A percentile compares a stretch with the other conserved stretches of the same genome.
phyloP scores from a whole-genome alignment of 2,797 vertebrate species.

The Crypturellus tataupa region DNA sequence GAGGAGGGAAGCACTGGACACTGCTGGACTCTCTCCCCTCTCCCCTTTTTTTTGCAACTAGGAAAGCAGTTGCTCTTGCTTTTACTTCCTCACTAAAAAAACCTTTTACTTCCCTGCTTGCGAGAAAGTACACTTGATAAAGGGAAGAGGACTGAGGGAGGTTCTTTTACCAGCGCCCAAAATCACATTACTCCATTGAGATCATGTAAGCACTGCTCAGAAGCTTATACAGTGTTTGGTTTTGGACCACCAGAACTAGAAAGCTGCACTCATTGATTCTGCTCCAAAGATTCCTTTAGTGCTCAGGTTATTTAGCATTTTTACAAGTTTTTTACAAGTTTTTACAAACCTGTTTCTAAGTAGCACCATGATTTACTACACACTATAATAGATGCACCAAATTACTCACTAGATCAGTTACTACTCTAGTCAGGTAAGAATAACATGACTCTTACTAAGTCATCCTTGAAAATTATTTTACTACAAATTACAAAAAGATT shows the following conservation, averaged over 20 bases:
- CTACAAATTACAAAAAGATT: background rate
- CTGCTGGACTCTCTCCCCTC: background rate
- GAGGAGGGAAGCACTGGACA: background rate
- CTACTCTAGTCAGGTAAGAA: background rate
- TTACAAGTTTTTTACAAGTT: no score
- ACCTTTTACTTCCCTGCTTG: background rate
- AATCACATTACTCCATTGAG: accelerated
- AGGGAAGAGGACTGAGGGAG: accelerated
- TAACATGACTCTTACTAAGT: background rate
- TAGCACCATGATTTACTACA: no score
- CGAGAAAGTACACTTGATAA: accelerated
- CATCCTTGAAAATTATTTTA: background rate
- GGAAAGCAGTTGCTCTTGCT: accelerated
- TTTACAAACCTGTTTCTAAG: background rate
- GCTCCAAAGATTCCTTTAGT: background rate
- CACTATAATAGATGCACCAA: no score
- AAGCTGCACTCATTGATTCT: background rate
- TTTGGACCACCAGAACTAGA: background rate
- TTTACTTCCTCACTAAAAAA: accelerated
- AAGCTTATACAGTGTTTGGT: background rate
- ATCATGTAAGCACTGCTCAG: accelerated
- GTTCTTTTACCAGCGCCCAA: background rate
- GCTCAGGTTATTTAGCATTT: background rate
- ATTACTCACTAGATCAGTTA: background rate
- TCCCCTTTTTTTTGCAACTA: background rate